Percentiles rank a stretch among this genome's conserved stretches.
phyloP scores from a whole-genome alignment of 2,797 vertebrate species.

The Triplophysa yarkandensis region DNA sequence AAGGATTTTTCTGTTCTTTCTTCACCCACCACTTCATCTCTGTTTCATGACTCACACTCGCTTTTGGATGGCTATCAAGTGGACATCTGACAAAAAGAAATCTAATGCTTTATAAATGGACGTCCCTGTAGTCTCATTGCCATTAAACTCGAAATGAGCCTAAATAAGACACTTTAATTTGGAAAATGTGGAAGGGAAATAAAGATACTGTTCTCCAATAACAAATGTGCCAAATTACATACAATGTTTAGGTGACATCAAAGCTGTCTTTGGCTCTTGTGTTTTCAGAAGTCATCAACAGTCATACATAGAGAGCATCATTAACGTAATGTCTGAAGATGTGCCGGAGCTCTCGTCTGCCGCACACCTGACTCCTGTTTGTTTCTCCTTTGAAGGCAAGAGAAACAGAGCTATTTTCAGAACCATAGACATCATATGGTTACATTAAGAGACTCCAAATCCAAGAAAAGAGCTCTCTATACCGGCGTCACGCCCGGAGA shows the following conservation, averaged over 20 bases:
- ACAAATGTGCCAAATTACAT: conserved; percentile 26
- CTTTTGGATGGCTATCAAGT: conserved; percentile 1
- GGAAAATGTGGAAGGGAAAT: conserved; percentile 19
- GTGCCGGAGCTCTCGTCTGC: conserved; percentile 59
- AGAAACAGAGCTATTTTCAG: conserved; percentile 60
- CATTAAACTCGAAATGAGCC: background rate
- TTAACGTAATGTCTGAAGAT: conserved; percentile 17
- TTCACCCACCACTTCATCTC: conserved; percentile 24
- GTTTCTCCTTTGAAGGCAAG: conserved; percentile 57
- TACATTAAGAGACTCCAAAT: conserved; percentile 35
- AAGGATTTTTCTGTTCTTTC: conserved; percentile 73
- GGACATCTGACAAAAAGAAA: conserved; percentile 9
- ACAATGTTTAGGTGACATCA: conserved; percentile 17
- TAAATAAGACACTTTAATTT: background rate
- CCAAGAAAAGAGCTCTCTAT: conserved; percentile 33
- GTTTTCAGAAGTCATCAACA: conserved; percentile 41
- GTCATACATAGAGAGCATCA: conserved; percentile 12
- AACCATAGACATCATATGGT: conserved; percentile 49
- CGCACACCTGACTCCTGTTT: conserved; percentile 70
- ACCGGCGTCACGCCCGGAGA: conserved; percentile 5
- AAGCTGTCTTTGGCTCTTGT: conserved; percentile 8
- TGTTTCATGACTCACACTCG: conserved; percentile 14
- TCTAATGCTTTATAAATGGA: conserved; percentile 8
- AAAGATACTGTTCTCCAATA: conserved; percentile 13
- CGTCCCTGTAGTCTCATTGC: background rate